Conservation (phyloP, 2,797 vertebrate species). For the Sebastes umbrosus region DNA sequence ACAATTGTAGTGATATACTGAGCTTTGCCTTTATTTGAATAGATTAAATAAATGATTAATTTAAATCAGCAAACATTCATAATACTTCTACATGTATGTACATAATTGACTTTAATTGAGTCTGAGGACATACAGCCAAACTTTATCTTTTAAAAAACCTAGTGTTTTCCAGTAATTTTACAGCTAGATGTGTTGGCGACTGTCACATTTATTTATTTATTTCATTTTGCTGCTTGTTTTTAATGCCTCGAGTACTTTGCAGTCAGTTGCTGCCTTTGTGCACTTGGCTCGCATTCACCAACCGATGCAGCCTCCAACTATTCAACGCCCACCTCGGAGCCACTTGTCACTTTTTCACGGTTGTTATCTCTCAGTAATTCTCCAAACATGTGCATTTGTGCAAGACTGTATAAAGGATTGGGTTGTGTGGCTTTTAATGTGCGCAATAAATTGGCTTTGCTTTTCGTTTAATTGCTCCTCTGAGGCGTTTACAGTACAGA, state of each 20-base stretch:
- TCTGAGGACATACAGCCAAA: background rate
- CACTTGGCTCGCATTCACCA: conserved; percentile 15
- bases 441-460: conserved; percentile 33
- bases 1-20: background rate
- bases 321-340: conserved; percentile 52
- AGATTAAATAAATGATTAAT: background rate
- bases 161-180: background rate
- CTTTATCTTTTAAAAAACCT: background rate
- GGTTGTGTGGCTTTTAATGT: conserved; percentile 10
- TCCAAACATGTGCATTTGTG: conserved; percentile 45
- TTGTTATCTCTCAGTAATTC: conserved; percentile 46
- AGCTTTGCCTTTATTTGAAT: background rate
- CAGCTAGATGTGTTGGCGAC: background rate
- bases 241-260: conserved; percentile 11
- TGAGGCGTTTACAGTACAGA: background rate
- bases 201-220: background rate
- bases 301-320: conserved; percentile 40
- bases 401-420: conserved; percentile 20
- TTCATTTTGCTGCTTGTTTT: background rate
- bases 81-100: background rate
- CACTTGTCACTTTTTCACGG: conserved; percentile 53
- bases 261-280: conserved; percentile 26
- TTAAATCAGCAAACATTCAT: background rate
- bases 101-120: background rate
- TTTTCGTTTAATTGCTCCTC: conserved; percentile 53